Evolutionary conservation across 1,140 invertebrate genomes (phyloP).

Genomic region (Eumeta japonica): DNA sequence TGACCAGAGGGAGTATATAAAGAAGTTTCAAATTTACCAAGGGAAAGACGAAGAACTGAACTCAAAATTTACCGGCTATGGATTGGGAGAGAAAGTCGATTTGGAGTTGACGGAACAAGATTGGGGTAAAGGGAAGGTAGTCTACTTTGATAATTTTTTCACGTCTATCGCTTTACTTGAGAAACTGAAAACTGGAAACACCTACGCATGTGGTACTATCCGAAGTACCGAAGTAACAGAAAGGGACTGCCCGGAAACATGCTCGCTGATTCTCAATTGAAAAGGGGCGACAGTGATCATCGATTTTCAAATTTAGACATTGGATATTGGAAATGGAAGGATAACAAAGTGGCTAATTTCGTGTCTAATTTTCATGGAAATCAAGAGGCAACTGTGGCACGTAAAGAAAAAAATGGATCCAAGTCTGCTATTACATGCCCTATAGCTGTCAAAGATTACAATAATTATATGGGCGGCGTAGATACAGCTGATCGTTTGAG

Average conservation of each 20-base stretch:
- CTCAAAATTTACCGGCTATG: slow-evolving; percentile 21
- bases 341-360: slow-evolving; percentile 32
- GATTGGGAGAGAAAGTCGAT: slow-evolving; percentile 33
- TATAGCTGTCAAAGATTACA: slow-evolving; percentile 28
- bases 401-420: slow-evolving; percentile 21
- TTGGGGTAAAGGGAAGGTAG: slow-evolving; percentile 18
- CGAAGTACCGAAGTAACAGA: slow-evolving; percentile 23
- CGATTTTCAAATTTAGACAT: slow-evolving; percentile 28
- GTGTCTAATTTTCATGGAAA: slow-evolving; percentile 34
- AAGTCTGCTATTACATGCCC: slow-evolving; percentile 22
- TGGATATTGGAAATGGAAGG: slow-evolving; percentile 17
- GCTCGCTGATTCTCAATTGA: slow-evolving; percentile 26
- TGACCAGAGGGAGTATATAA: slow-evolving; percentile 36
- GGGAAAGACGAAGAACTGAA: slow-evolving; percentile 29
- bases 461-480: slow-evolving; percentile 30
- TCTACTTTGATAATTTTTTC: slow-evolving; percentile 51
- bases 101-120: slow-evolving; percentile 24
- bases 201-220: slow-evolving; percentile 40
- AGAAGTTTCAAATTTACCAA: slow-evolving; percentile 44
- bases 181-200: slow-evolving; percentile 26
- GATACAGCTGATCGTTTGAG: slow-evolving; percentile 33
- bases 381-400: slow-evolving; percentile 18
- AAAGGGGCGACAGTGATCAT: slow-evolving; percentile 27
- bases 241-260: slow-evolving; percentile 21
- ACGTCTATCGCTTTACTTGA: slow-evolving; percentile 28